A percentile compares a stretch with the other conserved stretches of the same genome.
These are phyloP conservation scores for Nomada fucata DNA, from an alignment of 2,888 invertebrate species.

Conservation along the genomic window DNA sequence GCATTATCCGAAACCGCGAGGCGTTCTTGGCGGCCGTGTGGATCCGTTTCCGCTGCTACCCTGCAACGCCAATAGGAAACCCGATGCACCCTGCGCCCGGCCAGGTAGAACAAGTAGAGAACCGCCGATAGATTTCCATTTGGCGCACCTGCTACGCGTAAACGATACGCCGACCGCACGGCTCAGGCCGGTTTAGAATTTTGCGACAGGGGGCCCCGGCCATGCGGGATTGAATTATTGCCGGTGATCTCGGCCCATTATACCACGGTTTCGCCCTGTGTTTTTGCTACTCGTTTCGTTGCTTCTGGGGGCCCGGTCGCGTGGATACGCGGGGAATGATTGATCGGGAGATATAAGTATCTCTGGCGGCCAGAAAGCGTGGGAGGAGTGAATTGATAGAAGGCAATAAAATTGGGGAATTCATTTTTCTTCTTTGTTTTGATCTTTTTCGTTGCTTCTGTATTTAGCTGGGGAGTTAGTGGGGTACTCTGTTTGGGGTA, in stretches of 20 bases:
- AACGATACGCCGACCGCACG: slow-evolving; percentile 49
- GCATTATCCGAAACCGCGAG: slow-evolving; percentile 74
- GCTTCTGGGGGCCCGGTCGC: not conserved
- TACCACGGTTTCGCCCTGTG: not conserved
- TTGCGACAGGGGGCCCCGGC: slow-evolving; percentile 26
- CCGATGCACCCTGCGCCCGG: slow-evolving; percentile 31
- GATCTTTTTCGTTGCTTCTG: not conserved
- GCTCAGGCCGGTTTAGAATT: slow-evolving; percentile 41
- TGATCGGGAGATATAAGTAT: slow-evolving; percentile 5
- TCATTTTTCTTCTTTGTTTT: not conserved
- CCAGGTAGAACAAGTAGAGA: slow-evolving; percentile 51
- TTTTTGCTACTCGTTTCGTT: slow-evolving; percentile 1
- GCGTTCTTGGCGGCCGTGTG: slow-evolving; percentile 66
- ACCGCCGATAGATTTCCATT: slow-evolving; percentile 59
- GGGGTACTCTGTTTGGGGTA: too few relatives aligned
- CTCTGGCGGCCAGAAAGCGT: too few relatives aligned
- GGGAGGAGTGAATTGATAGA: slow-evolving; percentile 1
- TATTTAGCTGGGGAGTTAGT: not conserved
- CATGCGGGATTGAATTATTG: slow-evolving; percentile 50
- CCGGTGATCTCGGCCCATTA: slow-evolving; percentile 42
- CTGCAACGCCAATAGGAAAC: slow-evolving; percentile 56
- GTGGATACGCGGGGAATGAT: slow-evolving; percentile 7
- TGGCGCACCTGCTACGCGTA: slow-evolving; percentile 57
- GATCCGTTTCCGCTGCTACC: slow-evolving; percentile 53
- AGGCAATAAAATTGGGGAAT: not conserved